These are phyloP conservation scores for Bradypodion ventrale DNA, from an alignment of 2,797 vertebrate genomes.

Conservation along the genomic window DNA sequence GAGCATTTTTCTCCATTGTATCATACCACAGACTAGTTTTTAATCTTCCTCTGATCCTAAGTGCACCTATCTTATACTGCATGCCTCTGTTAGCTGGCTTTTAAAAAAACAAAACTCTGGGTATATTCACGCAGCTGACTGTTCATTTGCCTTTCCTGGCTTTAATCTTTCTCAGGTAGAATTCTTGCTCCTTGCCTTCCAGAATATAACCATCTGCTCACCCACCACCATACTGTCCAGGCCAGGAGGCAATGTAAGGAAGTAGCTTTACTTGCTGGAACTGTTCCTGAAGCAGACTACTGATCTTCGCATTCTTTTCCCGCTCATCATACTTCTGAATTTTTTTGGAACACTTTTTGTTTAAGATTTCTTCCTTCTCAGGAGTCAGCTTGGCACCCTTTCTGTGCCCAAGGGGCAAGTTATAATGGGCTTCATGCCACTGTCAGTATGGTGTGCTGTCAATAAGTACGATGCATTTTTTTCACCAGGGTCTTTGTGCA, in stretches of 20 bases:
- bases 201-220: conserved; percentile 94
- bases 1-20: too few relatives aligned
- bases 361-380: conserved; percentile 95
- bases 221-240: conserved; percentile 96
- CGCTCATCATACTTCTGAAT: conserved; percentile 95
- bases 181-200: conserved; percentile 97
- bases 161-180: conserved; percentile 98
- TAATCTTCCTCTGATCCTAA: too few relatives aligned
- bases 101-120: conserved; percentile 38
- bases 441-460: too few relatives aligned
- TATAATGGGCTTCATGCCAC: too few relatives aligned
- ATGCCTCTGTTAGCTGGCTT: too few relatives aligned
- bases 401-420: too few relatives aligned
- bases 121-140: conserved; percentile 68
- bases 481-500: too few relatives aligned
- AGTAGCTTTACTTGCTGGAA: conserved; percentile 97
- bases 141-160: conserved; percentile 99
- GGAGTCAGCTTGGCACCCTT: too few relatives aligned
- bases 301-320: conserved; percentile 94
- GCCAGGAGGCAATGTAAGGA: conserved; percentile 92
- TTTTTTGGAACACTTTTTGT: conserved; percentile 97
- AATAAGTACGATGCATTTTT: too few relatives aligned
- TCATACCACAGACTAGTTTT: too few relatives aligned
- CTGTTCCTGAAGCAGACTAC: conserved; percentile 91
- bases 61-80: too few relatives aligned